Evolutionary conservation across 2,113 vertebrate genomes (phyloP), one percentile per base, ranked within the genome.

Genomic region (Garra rufa): DNA sequence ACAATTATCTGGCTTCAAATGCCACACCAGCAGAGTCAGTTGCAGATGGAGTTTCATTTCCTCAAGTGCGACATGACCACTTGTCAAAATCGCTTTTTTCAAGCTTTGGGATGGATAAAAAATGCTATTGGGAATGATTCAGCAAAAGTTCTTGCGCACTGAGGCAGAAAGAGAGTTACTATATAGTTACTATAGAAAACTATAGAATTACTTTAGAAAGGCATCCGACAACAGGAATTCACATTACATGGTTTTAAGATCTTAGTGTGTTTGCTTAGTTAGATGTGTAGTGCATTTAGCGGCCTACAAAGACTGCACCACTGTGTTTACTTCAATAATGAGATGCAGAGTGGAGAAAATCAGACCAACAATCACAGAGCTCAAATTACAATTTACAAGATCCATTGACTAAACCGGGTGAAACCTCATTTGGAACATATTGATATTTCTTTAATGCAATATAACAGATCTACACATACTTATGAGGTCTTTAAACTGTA

Each of bases 341-440:
- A 9, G 13, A 44, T 7, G 21, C 4, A 6, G 0, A 74, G 17
- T 50, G 44, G 43, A 67, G 78, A 48, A 34, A 67, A 26, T 67
- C 28, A 30, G 26, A 17, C 57, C 61, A 81, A 41, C 24, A 50
- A 67, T 67, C 61, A 67, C 14, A 13, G 19, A 19, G 24, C 61
- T 50, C 26, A 41, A 81, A 67, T 21, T 65, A 21, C 17, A 67
- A 28, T 44, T 28, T 28, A 19, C 65, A 46, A 74, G 43, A 74
- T 74, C 70, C 11, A 8, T 46, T 43, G 41, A 74, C 6, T 21
- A 6, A 48, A 48, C 21, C 1, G 57, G 43, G 38, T 48, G 11
- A 69, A 65, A 69, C 59, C 78, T 26, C 78, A 69, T 69, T 81
- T 81, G 43, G 28, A 81, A 81, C 43, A 63, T 46, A 28, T 48